Base-by-base conservation (phyloP, 2,113 vertebrate species). In the Cettia cetti region DNA sequence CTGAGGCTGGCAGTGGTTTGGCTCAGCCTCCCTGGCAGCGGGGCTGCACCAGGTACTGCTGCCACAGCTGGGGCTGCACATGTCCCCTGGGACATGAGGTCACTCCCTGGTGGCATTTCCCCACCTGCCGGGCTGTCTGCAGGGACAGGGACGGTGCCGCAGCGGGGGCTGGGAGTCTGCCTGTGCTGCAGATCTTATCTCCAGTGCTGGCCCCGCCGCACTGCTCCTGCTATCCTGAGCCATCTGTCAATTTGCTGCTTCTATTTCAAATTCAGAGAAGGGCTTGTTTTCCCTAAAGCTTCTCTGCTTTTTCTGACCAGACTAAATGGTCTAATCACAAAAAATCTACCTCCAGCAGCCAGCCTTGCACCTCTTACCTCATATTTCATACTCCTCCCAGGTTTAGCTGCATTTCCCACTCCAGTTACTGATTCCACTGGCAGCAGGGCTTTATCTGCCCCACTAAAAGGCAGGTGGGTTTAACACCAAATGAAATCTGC, bases 261-360 rank as follows among this genome's bases (percentile, higher is more conserved):
- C 90, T 89, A 85, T 91, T 96, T 94, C 90, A 94, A 69, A 94
- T 92, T 95, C 92, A 92, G 74, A 90, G 64, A 57, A 72, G 66
- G 71, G 22, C 66, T 92, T 96, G 90, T 95, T 96, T 94, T 69
- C 44, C 88, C 82, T 82, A 27, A 72, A 82, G 63, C 82, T 96
- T 95, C 96, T 92, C 94, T 88, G 71, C 54, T 66, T 42, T 76
- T 86, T 57, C 66, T 79, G 75, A 82, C 54, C 54, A 72, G 70
- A 64, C 94, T 90, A 70, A 78, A 90, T 69, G 53, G 59, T 60
- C 40, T 92, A 84, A 93, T 33, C 82, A 68, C 37, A n/a, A 78
- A 92, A 56, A 13, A 28, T 69, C 78, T 69, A 65, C 57, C 75
- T 74, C 63, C 82, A 83, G 79, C 63, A 88, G 85, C 66, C 79